phyloP scores from a whole-genome alignment of 2,797 vertebrate genomes.

The Eulemur coronatus region DNA sequence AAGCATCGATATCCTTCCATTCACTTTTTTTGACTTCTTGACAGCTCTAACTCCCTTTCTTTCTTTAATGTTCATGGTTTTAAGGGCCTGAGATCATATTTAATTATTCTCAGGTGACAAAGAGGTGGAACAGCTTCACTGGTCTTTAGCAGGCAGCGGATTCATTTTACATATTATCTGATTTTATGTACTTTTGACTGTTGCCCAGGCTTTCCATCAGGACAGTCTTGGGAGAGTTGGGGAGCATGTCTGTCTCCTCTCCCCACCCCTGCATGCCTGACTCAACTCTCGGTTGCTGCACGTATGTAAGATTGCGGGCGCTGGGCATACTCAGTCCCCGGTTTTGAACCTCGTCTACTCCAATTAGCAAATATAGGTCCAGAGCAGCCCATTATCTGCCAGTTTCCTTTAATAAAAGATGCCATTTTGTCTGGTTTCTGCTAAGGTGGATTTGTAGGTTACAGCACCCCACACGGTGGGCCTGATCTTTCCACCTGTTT shows the following conservation, averaged over 20 bases:
- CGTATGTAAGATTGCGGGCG: not conserved
- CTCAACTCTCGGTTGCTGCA: not conserved
- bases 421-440: not conserved
- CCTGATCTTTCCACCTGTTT: not conserved
- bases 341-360: not conserved
- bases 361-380: not conserved
- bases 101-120: not conserved
- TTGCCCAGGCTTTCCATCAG: not conserved
- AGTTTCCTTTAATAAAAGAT: not conserved
- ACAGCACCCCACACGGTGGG: not conserved
- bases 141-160: not conserved
- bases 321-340: not conserved
- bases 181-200: not conserved
- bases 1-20: not conserved
- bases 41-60: not conserved
- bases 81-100: not conserved
- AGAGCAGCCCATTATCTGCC: not conserved
- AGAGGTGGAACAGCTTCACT: not conserved
- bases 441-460: not conserved
- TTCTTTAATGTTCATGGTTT: not conserved
- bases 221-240: not conserved
- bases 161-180: not conserved
- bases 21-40: not conserved
- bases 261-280: not conserved
- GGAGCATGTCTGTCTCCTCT: not conserved